Percentiles rank a stretch among this genome's conserved stretches.
These are phyloP conservation scores for Tetragonisca angustula DNA, from an alignment of 2,888 invertebrate genomes.

Conservation along the genomic window DNA sequence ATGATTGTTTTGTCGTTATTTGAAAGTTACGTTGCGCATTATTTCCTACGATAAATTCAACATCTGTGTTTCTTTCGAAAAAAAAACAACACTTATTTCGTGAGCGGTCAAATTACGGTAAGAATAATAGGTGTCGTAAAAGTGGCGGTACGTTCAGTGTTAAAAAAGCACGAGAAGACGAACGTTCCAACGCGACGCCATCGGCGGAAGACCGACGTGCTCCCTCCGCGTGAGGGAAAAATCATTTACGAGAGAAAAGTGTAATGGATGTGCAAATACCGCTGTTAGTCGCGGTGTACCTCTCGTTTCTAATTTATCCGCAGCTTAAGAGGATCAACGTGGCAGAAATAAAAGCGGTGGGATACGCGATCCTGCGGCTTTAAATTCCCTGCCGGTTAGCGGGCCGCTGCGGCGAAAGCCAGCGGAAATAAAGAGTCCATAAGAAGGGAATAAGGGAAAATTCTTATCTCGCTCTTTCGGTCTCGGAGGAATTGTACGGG, in stretches of 20 bases:
- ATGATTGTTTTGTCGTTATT: no score
- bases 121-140: no score
- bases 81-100: no score
- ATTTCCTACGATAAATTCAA: no score
- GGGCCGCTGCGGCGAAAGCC: not conserved
- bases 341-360: slow-evolving; percentile 37
- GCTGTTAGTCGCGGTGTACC: not conserved
- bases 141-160: no score
- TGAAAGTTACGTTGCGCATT: no score
- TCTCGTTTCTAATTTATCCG: slow-evolving; percentile 39
- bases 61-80: no score
- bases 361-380: slow-evolving; percentile 17
- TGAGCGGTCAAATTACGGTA: no score
- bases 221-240: not conserved
- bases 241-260: slow-evolving; percentile 5
- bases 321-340: slow-evolving; percentile 34
- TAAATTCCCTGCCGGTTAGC: slow-evolving; percentile 27
- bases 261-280: slow-evolving; percentile 16
- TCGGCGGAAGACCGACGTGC: not conserved
- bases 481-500: not conserved
- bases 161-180: not conserved
- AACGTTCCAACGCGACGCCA: not conserved
- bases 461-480: slow-evolving; percentile 41
- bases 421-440: slow-evolving; percentile 5
- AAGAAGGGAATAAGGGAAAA: slow-evolving; percentile 44